A percentile compares a stretch with the other conserved stretches of the same genome.
These are phyloP conservation scores for Andrena chrysosceles DNA, from an alignment of 2,888 invertebrate genomes.

Conservation along the genomic window DNA sequence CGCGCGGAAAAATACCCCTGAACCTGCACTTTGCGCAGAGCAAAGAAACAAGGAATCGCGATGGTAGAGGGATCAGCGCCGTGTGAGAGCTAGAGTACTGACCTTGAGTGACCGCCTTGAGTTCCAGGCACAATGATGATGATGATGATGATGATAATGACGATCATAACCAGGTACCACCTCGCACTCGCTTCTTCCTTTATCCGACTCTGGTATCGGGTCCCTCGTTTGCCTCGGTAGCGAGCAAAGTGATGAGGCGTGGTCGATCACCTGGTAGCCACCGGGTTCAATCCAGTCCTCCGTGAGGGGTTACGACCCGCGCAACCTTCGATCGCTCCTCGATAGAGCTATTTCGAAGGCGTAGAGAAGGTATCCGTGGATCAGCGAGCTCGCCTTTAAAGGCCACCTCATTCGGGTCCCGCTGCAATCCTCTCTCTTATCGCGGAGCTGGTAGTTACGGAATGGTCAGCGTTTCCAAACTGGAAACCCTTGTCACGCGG, in stretches of 20 bases:
- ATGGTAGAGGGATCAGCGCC: conserved; percentile 20
- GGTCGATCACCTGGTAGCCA: conserved; percentile 83
- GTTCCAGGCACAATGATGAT: conserved; percentile 51
- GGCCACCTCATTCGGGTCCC: conserved; percentile 40
- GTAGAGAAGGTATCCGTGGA: conserved; percentile 63
- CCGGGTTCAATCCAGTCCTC: conserved; percentile 77
- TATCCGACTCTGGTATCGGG: conserved; percentile 60
- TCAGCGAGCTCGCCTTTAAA: conserved; percentile 54
- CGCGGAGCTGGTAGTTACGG: conserved; percentile 18
- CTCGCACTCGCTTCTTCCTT: conserved; percentile 65
- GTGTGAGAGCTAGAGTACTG: conserved; percentile 60
- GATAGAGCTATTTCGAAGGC: conserved; percentile 79
- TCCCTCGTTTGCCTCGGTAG: conserved; percentile 73
- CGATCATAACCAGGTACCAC: conserved; percentile 59
- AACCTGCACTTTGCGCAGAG: conserved; percentile 22
- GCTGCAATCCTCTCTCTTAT: conserved; percentile 11
- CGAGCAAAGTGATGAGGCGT: conserved; percentile 83
- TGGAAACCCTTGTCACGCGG: background rate
- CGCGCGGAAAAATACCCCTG: background rate
- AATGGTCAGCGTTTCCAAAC: background rate
- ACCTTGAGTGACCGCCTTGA: conserved; percentile 73
- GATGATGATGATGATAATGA: conserved; percentile 62
- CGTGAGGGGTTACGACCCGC: conserved; percentile 77
- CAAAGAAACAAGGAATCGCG: conserved; percentile 43
- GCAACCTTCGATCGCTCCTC: conserved; percentile 71